Evolutionary conservation across 1,140 invertebrate genomes (phyloP), one percentile per base, ranked within the genome.

Genomic region (Nixonia krombeini): DNA sequence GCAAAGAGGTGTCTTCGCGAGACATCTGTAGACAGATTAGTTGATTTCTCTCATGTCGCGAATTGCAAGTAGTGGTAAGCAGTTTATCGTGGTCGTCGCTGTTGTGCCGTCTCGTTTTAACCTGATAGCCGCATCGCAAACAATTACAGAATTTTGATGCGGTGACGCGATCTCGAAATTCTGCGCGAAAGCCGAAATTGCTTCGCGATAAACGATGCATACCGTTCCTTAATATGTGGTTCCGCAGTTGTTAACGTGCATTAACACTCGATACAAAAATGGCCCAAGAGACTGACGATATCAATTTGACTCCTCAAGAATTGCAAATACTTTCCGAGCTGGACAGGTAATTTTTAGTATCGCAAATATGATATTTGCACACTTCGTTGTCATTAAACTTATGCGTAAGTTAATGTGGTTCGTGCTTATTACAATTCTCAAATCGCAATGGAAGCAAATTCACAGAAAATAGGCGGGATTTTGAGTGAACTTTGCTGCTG

Each of bases 261-360:
- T 37, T 29, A 26, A 16, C 12, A 16, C 8, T 16, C 28, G 12
- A 29, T 17, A n/a, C 8, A 57, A 77, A 75, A 74, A 87, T 87
- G 86, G 82, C 85, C 53, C 85, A 86, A 58, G 86, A 87, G 61
- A 86, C 78, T 21, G 82, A 86, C 70, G 87, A 87, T 55, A 87
- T 88, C 51, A 87, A 87, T 73, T 74, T 88, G 57, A 90, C 91
- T 74, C 89, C 89, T 40, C 90, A 91, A 78, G 93, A 94, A 83
- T 82, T 94, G 58, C 92, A 94, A 85, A 89, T 92, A 71, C 86
- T 94, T 58, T 93, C 92, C n/a, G 92, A 94, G 76, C 87, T 94
- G 80, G 92, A 94, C 87, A 94, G 93, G 93, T 94, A 87, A 81
- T 7, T 31, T 18, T 0, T 23, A n/a, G n/a, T n/a, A n/a, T n/a